Evolutionary conservation across 2,888 invertebrate species (phyloP).

Genomic region (Eristalis tenax): DNA sequence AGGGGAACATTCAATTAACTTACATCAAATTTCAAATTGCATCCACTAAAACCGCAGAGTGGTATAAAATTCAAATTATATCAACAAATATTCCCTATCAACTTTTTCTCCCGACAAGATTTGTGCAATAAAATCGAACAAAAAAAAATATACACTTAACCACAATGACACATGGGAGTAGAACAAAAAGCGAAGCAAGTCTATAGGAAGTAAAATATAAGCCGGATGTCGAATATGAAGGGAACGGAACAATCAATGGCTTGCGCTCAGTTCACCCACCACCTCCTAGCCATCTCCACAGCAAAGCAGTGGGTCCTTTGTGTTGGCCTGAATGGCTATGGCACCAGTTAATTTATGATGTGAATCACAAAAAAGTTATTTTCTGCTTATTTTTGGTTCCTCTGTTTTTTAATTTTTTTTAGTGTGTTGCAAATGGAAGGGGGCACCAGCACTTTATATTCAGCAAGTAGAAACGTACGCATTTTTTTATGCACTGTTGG

Average conservation of each 20-base stretch:
- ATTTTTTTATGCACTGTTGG: neutral
- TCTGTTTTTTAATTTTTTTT: conserved; percentile 16
- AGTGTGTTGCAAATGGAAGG: conserved; percentile 37
- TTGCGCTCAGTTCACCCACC: conserved; percentile 40
- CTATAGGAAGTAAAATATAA: conserved; percentile 64
- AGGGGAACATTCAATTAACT: no score
- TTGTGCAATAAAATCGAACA: conserved; percentile 13
- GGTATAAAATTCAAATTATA: neutral
- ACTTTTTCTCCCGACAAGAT: neutral
- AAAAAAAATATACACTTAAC: conserved; percentile 14
- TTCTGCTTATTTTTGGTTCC: conserved; percentile 20
- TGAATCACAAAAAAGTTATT: conserved; percentile 51
- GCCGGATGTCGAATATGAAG: conserved; percentile 55
- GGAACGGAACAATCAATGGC: conserved; percentile 59
- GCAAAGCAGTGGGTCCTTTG: conserved; percentile 30
- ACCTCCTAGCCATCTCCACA: neutral
- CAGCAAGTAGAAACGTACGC: neutral
- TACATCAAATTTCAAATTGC: no score
- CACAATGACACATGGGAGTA: conserved; percentile 32
- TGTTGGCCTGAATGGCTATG: conserved; percentile 14
- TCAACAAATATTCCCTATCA: neutral
- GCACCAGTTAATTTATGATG: conserved; percentile 50
- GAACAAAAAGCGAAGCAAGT: conserved; percentile 53
- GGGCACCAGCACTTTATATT: conserved; percentile 1
- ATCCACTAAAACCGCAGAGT: no score